Evolutionary conservation across 2,888 invertebrate species (phyloP), one percentile per base, ranked within the genome.

Genomic region (Drosophila heteroneura): DNA sequence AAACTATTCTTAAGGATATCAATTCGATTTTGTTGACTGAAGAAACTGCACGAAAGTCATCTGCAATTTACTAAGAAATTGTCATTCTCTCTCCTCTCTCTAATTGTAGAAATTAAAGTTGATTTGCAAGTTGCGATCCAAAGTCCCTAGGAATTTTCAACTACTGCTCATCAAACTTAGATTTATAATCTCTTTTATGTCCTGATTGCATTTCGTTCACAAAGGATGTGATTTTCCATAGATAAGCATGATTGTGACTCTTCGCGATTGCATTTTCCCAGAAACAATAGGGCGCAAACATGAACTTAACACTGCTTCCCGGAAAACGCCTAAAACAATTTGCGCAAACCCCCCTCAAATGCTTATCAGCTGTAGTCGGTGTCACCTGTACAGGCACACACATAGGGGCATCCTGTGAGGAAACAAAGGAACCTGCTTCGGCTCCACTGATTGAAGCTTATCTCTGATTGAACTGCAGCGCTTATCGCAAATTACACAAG

Each of bases 231-330:
- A 60, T 74, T 56, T 58, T 56, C 22, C 0, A 58, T 47, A 57
- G 70, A 67, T 74, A 76, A 70, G 72, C n/a, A 41, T 22, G 16
- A 44, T 73, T 56, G 30, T 41, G 66, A 61, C 47, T 41, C 41
- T 72, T 62, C 53, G 51, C 59, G 53, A 68, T 75, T 59, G 44
- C 33, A 75, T 75, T 72, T 89, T 85, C 90, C 81, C 90, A 82
- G 85, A 86, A 89, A 90, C 81, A 90, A 90, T 90, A 75, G 68
- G 70, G 57, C 16, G 83, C 66, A 81, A 90, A 90, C 88, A 86
- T 81, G 79, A 86, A 81, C 85, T 85, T 88, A 79, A 86, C 88
- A 81, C 88, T 39, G 61, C 74, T 90, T 90, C 90, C 90, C 79
- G 85, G 85, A 90, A 85, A 90, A 81, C 64, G 81, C 83, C 74